A percentile compares a stretch with the other conserved stretches of the same genome.
phyloP scores from a whole-genome alignment of 2,113 vertebrate species.

The Prionailurus viverrinus region DNA sequence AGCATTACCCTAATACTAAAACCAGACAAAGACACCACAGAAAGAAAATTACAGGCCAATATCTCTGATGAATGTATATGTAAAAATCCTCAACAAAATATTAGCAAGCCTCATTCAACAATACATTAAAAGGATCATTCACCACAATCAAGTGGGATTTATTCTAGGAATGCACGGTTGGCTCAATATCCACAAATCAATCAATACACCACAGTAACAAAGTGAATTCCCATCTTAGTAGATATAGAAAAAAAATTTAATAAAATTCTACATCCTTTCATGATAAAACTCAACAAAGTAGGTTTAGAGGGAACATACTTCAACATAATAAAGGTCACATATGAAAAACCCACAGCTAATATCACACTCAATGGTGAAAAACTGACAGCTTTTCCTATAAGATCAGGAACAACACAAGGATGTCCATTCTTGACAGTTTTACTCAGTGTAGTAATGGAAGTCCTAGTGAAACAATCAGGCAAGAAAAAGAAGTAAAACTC shows the following conservation, averaged over 20 bases:
- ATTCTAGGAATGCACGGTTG: background rate
- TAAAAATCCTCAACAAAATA: background rate
- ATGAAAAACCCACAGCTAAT: background rate
- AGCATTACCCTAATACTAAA: background rate
- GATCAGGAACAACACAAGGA: background rate
- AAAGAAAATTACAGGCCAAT: background rate
- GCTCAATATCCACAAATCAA: background rate
- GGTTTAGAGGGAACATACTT: background rate
- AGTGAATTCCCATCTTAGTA: background rate
- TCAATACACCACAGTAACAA: background rate
- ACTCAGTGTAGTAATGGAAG: background rate
- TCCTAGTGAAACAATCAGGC: background rate
- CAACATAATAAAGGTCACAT: background rate
- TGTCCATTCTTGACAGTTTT: background rate
- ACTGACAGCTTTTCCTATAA: background rate
- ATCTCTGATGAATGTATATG: background rate
- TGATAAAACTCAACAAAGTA: background rate
- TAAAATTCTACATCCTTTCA: background rate
- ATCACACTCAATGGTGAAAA: background rate
- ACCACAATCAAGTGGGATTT: background rate
- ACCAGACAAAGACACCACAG: background rate
- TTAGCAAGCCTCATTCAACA: background rate
- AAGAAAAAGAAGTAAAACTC: background rate
- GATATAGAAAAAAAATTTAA: background rate
- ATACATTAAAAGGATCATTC: background rate